Base-by-base conservation (phyloP, 2,797 vertebrate genomes). In the Melanotaenia parkinsoni region DNA sequence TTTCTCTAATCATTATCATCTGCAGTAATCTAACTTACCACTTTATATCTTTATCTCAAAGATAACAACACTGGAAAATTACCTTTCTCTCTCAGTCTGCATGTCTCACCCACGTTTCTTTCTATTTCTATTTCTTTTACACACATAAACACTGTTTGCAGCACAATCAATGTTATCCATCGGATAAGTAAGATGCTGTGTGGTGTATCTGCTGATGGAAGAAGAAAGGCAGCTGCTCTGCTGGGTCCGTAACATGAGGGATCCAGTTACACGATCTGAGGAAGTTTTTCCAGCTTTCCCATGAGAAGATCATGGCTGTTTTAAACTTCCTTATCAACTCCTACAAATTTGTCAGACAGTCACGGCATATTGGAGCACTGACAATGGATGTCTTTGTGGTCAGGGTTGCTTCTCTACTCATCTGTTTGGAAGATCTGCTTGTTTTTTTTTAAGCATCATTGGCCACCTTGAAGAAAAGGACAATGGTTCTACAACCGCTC, bases 311-410 rank as follows among this genome's bases (percentile, higher is more conserved):
- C 70, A 45, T 75, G 88, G 87, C 90, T 74, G 68, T 84, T 93
- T 89, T 77, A 90, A 90, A 84, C 67, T 43, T 62, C 60, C 92
- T 95, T 94, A 95, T 95, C 95, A 80, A 76, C 81, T 79, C 54
- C 59, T 57, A 61, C 81, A 75, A 93, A 91, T 94, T 93, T 94
- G 92, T 93, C 79, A 86, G 90, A 80, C 84, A 92, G 93, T 95
- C 93, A 94, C 85, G 93, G 94, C 92, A 94, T 93, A 95, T 95
- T 95, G 85, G 84, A 88, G 77, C 74, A 67, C 76, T 3, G 67
- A 95, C 94, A 95, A 94, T 92, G 90, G 63, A 63, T 5, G 75
- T 74, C 91, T 94, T 94, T 94, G 93, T 94, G 87, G 79, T 84
- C 56, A 50, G 68, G 69, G 64, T 79, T 62, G 79, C 71, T 85